Base-by-base conservation (phyloP, 1,140 invertebrate genomes). In the Lethrus apterus region DNA sequence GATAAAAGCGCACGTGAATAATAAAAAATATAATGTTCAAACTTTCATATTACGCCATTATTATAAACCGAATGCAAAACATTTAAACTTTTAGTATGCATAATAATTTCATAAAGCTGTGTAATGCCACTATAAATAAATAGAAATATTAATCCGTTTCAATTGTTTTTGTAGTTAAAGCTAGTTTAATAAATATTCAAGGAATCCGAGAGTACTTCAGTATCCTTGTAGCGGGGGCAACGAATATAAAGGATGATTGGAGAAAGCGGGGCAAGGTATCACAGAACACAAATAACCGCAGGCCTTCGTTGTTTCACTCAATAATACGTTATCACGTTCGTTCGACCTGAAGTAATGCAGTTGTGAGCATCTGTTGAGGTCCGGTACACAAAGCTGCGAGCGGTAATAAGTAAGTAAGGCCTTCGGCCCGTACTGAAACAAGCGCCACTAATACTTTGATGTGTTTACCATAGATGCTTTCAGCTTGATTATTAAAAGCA, bases 321-420 rank as follows among this genome's bases (percentile, higher is more conserved):
- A 62, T 62, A 62, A 59, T 62, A 59, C 54, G 55, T 57, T 61
- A 62, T 62, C 55, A 54, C 54, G 59, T 55, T 58, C 54, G 49
- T 44, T 51, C 53, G 56, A 58, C 55, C 54, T 54, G 55, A 57
- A 62, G 49, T 62, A 58, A 62, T 58, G 57, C 54, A 61, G 51
- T 56, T 57, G 55, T 51, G 48, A 56, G 59, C 52, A 18, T 21
- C 24, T 21, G 20, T 18, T 18, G 13, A 18, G 35, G 18, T 18
- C 11, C 24, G 19, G 19, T 18, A 21, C 24, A 38, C 35, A 38
- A 18, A 38, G 24, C 20, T 11, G 19, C 18, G 19, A 21, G 20
- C 35, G 35, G 35, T 38, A 38, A 38, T 38, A 38, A 38, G 35
- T 38, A 38, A 38, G 35, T 23, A 21, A 38, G 9, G 35, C 35